These are phyloP conservation scores for Azorinus chamasolen DNA, from an alignment of 2,888 invertebrate species.

Conservation along the genomic window DNA sequence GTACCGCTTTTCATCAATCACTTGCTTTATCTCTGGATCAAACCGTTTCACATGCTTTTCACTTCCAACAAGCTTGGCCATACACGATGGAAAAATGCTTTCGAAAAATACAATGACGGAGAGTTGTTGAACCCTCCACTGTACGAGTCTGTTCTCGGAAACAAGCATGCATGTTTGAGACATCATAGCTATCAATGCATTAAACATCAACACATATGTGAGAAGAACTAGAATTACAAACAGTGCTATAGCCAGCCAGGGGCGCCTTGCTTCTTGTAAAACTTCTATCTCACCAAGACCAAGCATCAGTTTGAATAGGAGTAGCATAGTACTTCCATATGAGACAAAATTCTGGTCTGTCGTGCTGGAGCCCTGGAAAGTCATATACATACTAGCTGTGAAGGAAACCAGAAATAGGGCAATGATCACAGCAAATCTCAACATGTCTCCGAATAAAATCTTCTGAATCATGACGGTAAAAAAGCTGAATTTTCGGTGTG, in stretches of 20 bases:
- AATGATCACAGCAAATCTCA: slow-evolving; percentile 72
- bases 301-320: slow-evolving; percentile 77
- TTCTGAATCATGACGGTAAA: slow-evolving; percentile 79
- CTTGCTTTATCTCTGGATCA: slow-evolving; percentile 62
- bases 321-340: slow-evolving; percentile 67
- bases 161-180: slow-evolving; percentile 76
- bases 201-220: slow-evolving; percentile 76
- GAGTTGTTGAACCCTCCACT: slow-evolving; percentile 73
- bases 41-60: slow-evolving; percentile 61
- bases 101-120: slow-evolving; percentile 73
- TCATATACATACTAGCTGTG: slow-evolving; percentile 73
- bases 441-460: slow-evolving; percentile 70
- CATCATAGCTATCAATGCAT: slow-evolving; percentile 80
- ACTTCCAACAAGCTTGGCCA: slow-evolving; percentile 56
- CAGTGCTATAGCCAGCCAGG: slow-evolving; percentile 71
- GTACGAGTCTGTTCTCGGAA: slow-evolving; percentile 69
- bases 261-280: slow-evolving; percentile 65
- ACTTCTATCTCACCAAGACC: slow-evolving; percentile 71
- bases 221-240: slow-evolving; percentile 72
- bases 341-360: slow-evolving; percentile 58
- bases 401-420: slow-evolving; percentile 71
- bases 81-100: slow-evolving; percentile 56
- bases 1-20: slow-evolving; percentile 60
- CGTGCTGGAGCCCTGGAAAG: slow-evolving; percentile 59
- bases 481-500: slow-evolving; percentile 74